Evolutionary conservation across 2,888 invertebrate species (phyloP), one percentile per base, ranked within the genome.

Genomic region (Nineta flava): DNA sequence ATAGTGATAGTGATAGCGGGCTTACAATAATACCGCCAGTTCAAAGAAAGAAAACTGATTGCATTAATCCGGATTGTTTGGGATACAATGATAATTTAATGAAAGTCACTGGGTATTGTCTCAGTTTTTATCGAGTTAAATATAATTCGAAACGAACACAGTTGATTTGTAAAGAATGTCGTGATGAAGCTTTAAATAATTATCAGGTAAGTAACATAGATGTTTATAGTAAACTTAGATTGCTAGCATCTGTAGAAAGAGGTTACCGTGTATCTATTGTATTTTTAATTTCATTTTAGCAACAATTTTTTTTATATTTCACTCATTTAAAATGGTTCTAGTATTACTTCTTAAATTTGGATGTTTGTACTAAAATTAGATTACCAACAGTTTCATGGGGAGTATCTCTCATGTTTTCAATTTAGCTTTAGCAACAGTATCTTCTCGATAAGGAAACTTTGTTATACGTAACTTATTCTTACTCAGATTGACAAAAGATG

Each of bases 51-150:
- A 51, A 51, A 41, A 61, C 60, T 13, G 67, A 68, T 54, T 80
- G 80, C 55, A 68, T 80, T 7, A 81, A 80, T 62, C 70, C 70
- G 35, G 59, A 62, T 9, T 80, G 80, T 57, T 55, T 57, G 1
- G 72, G 71, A 26, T 70, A 69, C 31, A 70, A 69, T 7, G 7
- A 61, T 2, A 61, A 67, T 32, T 65, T 71, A 58, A 62, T 63
- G 2, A 64, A 65, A 0, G 74, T 77, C 15, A 70, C 65, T 12
- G 58, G 59, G 38, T 65, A 65, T 52, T 66, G 65, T 52, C 55
- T 69, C 3, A 63, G 66, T 1, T 70, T 66, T 54, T 72, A 63
- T 56, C 61, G 67, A 17, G 64, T 70, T 1, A 65, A 66, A 51
- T 56, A 58, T 46, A 60, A 60, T n/a, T 57, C 61, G 9, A 63